Conservation (phyloP, 2,888 invertebrate genomes). For the Melitaea athalia region DNA sequence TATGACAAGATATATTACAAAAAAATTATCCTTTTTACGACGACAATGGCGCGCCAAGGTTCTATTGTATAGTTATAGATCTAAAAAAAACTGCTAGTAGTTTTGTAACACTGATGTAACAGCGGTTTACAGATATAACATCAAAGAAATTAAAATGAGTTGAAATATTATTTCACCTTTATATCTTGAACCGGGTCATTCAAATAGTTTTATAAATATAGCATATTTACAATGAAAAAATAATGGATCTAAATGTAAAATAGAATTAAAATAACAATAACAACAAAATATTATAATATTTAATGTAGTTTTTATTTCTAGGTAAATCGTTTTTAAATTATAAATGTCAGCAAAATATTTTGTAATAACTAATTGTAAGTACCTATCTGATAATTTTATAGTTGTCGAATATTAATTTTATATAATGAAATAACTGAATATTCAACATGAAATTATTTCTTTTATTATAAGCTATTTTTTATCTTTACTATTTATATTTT, state of each 20-base stretch:
- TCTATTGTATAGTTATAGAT: slow-evolving; percentile 25
- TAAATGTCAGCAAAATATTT: background rate
- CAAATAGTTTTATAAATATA: slow-evolving; percentile 31
- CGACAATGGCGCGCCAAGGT: slow-evolving; percentile 37
- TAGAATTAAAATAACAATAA: slow-evolving; percentile 1
- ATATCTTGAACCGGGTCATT: slow-evolving; percentile 29
- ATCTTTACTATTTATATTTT: background rate
- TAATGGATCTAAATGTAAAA: slow-evolving; percentile 32
- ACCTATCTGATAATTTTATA: background rate
- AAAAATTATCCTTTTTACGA: slow-evolving; percentile 15
- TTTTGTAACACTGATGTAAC: slow-evolving; percentile 24
- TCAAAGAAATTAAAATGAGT: slow-evolving; percentile 2
- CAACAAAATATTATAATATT: background rate
- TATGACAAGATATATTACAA: background rate
- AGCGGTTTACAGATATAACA: slow-evolving; percentile 28
- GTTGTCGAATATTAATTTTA: too few species aligned
- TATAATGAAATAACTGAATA: too few species aligned
- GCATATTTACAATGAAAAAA: slow-evolving; percentile 38
- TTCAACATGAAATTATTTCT: background rate
- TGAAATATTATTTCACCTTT: slow-evolving; percentile 25
- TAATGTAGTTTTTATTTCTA: background rate
- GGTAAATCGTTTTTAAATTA: background rate
- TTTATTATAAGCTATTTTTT: background rate
- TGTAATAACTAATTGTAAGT: background rate
- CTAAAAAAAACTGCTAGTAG: slow-evolving; percentile 31